Conservation (phyloP, 2,888 invertebrate species). For the Gastrophysa polygoni region DNA sequence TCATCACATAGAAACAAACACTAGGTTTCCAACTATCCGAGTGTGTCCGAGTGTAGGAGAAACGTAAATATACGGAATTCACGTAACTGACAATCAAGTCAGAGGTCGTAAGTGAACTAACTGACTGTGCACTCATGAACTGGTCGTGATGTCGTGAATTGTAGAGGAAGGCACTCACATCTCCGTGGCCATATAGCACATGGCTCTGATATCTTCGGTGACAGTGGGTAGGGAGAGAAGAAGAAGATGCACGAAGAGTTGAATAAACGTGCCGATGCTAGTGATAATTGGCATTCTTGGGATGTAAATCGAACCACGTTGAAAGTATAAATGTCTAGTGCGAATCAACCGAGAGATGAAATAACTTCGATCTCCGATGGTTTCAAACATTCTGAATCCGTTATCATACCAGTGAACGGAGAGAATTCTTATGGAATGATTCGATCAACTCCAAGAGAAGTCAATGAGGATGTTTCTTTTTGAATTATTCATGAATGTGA, state of each 20-base stretch:
- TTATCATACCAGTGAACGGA: no score
- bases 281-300: background rate
- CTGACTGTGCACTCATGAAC: no score
- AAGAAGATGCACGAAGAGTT: constrained; percentile 7
- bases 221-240: background rate
- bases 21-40: no score
- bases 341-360: background rate
- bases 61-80: background rate
- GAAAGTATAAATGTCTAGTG: background rate
- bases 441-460: no score
- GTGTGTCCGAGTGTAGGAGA: constrained; percentile 22
- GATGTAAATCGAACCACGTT: background rate
- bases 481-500: no score
- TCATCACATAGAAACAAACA: no score
- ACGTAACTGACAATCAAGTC: constrained; percentile 15
- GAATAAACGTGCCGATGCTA: background rate
- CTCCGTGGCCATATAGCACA: constrained; percentile 21
- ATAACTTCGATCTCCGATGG: no score
- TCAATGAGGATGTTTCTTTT: no score
- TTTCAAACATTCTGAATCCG: no score
- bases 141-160: constrained; percentile 12
- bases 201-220: constrained; percentile 15
- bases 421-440: no score
- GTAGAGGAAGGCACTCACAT: constrained; percentile 13
- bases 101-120: constrained; percentile 28